These are phyloP conservation scores for Megamerina dolium DNA, from an alignment of 2,888 invertebrate genomes.

Conservation along the genomic window DNA sequence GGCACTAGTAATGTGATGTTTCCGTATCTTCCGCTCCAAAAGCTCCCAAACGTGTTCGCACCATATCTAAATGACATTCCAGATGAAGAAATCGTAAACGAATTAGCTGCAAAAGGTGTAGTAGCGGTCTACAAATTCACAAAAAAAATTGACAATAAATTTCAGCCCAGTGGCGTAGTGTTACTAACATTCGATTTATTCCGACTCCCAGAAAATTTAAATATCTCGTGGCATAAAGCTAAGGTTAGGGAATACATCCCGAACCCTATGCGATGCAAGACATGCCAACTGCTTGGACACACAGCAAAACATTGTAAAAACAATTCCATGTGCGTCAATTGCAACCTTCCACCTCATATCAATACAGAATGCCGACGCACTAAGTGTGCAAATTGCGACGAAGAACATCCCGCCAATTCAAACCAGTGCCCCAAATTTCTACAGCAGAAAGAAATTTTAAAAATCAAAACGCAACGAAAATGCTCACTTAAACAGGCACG, in stretches of 20 bases:
- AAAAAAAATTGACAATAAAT: neutral
- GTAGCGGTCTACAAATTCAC: conserved; percentile 7
- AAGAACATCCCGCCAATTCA: conserved; percentile 6
- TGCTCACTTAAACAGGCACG: too few species aligned
- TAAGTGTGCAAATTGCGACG: conserved; percentile 8
- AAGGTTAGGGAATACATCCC: conserved; percentile 14
- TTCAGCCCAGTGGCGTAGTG: conserved; percentile 3
- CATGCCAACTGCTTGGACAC: conserved; percentile 14
- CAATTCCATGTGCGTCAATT: conserved; percentile 4
- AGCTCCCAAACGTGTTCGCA: too few species aligned
- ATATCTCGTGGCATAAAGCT: conserved; percentile 10
- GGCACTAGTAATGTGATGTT: too few species aligned
- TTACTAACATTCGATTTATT: conserved; percentile 11
- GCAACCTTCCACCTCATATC: conserved; percentile 8
- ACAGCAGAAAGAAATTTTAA: conserved; percentile 11
- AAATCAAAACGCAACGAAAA: conserved; percentile 7
- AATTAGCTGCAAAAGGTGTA: too few species aligned
- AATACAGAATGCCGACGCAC: conserved; percentile 2
- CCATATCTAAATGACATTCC: too few species aligned
- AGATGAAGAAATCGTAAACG: too few species aligned
- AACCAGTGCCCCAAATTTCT: conserved; percentile 7
- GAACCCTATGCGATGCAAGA: conserved; percentile 16
- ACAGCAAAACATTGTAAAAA: conserved; percentile 15
- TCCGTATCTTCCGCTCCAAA: too few species aligned
- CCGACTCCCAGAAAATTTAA: conserved; percentile 2